These are phyloP conservation scores for Plotosus lineatus DNA, from an alignment of 2,113 vertebrate genomes.

Conservation along the genomic window DNA sequence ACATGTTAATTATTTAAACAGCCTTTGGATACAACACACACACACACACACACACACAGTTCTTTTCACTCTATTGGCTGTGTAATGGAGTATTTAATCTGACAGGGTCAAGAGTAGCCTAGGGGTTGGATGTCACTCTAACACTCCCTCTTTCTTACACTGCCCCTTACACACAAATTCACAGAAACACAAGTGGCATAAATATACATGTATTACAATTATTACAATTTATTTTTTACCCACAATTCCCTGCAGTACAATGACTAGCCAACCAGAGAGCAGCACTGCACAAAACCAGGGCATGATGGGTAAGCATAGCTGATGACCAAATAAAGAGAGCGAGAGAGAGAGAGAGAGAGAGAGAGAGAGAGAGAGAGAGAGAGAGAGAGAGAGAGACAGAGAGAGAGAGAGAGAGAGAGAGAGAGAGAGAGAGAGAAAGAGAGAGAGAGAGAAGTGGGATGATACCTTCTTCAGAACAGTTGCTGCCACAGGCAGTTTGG, in stretches of 20 bases:
- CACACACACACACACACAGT: conserved; percentile 23
- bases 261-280: conserved; percentile 40
- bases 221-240: conserved; percentile 11
- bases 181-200: not conserved
- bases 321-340: conserved; percentile 46
- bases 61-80: conserved; percentile 29
- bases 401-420: conserved; percentile 39
- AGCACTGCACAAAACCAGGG: conserved; percentile 47
- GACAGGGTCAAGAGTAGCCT: conserved; percentile 21
- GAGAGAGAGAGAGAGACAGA: conserved; percentile 27
- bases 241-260: conserved; percentile 43
- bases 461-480: conserved; percentile 99
- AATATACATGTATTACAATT: not conserved
- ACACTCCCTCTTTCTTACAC: not conserved
- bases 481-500: conserved; percentile 97
- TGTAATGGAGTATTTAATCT: conserved; percentile 50
- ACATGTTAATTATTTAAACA: conserved; percentile 5
- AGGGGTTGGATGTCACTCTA: not conserved
- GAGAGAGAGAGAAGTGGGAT: conserved; percentile 56
- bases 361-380: conserved; percentile 13
- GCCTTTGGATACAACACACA: not conserved
- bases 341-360: conserved; percentile 16
- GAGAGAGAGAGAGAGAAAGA: not conserved
- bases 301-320: conserved; percentile 52
- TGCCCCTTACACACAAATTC: not conserved